Evolutionary conservation across 2,113 vertebrate species (phyloP).

Genomic region (Ictalurus furcatus): DNA sequence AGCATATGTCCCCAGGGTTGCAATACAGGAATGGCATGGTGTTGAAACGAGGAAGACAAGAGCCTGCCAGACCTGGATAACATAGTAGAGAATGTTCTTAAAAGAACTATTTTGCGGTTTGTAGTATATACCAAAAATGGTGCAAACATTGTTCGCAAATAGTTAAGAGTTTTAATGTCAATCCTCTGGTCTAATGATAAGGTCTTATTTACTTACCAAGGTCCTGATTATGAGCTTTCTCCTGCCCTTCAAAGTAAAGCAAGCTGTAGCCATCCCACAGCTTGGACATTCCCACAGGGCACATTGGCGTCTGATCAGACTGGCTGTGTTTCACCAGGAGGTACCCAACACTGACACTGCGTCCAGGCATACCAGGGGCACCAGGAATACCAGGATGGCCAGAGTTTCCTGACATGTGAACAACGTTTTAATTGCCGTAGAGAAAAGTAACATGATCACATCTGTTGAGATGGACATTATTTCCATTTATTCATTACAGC

Average conservation of each 20-base stretch:
- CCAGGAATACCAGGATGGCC: conserved; percentile 80
- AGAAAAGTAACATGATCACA: background rate
- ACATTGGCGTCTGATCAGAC: conserved; percentile 88
- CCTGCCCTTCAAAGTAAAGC: conserved; percentile 94
- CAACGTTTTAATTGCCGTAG: background rate
- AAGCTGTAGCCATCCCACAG: conserved; percentile 97
- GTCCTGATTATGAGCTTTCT: conserved; percentile 97
- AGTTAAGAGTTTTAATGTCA: background rate
- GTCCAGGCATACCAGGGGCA: conserved; percentile 87
- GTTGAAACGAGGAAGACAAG: conserved; percentile 90
- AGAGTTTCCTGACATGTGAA: conserved; percentile 71
- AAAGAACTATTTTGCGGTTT: background rate
- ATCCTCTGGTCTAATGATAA: background rate
- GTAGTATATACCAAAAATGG: background rate
- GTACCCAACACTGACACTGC: conserved; percentile 92
- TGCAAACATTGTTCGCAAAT: background rate
- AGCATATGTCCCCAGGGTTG: conserved; percentile 92
- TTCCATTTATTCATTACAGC: background rate
- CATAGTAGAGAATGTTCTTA: background rate
- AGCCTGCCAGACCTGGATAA: conserved; percentile 86
- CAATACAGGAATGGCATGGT: conserved; percentile 99
- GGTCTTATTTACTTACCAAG: conserved; percentile 76
- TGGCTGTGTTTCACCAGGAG: conserved; percentile 98
- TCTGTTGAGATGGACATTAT: background rate
- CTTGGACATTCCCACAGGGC: conserved; percentile 90